These are phyloP conservation scores for Meiosimyza decipiens DNA, from an alignment of 2,888 invertebrate species.

Conservation along the genomic window DNA sequence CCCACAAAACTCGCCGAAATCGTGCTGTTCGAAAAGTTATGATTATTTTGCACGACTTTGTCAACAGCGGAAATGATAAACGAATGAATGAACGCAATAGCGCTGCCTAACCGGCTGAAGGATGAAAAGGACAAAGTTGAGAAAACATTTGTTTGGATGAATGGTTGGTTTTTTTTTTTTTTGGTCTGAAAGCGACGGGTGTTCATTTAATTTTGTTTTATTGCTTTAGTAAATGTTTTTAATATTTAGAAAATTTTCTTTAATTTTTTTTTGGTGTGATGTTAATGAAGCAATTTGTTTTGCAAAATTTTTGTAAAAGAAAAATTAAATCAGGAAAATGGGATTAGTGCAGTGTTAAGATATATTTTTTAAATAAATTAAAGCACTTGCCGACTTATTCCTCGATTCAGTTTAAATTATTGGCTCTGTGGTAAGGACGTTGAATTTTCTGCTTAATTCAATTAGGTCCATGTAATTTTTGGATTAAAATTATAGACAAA, in stretches of 20 bases:
- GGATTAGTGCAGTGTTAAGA: too few species aligned
- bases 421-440: too few species aligned
- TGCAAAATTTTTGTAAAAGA: too few species aligned
- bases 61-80: conserved; percentile 10
- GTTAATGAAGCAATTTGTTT: too few species aligned
- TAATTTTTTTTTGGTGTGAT: not conserved
- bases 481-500: too few species aligned
- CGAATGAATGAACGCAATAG: not conserved
- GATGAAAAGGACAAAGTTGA: not conserved
- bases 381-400: too few species aligned
- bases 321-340: too few species aligned
- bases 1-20: not conserved
- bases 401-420: too few species aligned
- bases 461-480: too few species aligned
- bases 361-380: too few species aligned
- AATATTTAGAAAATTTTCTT: not conserved
- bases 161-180: not conserved
- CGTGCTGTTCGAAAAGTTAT: conserved; percentile 31
- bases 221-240: conserved; percentile 25
- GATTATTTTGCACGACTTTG: conserved; percentile 32
- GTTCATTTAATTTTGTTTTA: conserved; percentile 38
- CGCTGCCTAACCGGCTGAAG: not conserved
- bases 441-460: too few species aligned
- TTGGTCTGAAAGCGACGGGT: conserved; percentile 19
- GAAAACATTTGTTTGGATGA: not conserved